phyloP scores from a whole-genome alignment of 2,888 invertebrate genomes.

The Hydriomena furcata region DNA sequence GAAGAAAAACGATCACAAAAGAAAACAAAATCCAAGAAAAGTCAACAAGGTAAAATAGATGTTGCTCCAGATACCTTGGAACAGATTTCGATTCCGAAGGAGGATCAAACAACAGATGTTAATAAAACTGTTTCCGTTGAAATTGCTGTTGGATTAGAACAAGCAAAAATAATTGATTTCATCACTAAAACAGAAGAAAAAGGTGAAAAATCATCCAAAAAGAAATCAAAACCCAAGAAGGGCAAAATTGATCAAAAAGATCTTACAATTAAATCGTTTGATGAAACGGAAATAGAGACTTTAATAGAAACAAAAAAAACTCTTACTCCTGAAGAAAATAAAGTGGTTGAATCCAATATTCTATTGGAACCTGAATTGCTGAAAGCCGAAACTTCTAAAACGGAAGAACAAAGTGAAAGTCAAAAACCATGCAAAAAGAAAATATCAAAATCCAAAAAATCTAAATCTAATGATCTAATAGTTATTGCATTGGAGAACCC shows the following conservation, averaged over 20 bases:
- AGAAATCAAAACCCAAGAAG: constrained; percentile 10
- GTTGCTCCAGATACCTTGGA: not conserved
- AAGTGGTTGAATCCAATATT: not conserved
- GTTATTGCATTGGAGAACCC: not conserved
- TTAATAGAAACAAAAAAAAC: not conserved
- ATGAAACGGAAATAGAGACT: not conserved
- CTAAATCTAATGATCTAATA: not conserved
- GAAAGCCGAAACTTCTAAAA: not conserved
- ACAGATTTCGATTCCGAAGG: not conserved
- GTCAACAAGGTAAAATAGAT: not conserved
- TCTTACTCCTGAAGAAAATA: not conserved
- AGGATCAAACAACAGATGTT: not conserved
- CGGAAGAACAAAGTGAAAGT: not conserved
- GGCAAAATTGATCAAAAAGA: not conserved
- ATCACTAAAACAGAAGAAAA: not conserved
- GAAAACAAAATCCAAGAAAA: not conserved
- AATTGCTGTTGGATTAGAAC: not conserved
- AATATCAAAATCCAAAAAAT: not conserved
- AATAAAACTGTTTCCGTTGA: not conserved
- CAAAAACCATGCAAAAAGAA: not conserved
- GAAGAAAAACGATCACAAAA: constrained; percentile 1
- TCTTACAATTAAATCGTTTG: not conserved
- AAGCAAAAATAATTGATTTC: not conserved
- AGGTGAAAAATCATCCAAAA: not conserved
- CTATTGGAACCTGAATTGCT: not conserved